These are phyloP conservation scores for Hirundichthys speculiger DNA, from an alignment of 2,113 vertebrate species.

Conservation along the genomic window DNA sequence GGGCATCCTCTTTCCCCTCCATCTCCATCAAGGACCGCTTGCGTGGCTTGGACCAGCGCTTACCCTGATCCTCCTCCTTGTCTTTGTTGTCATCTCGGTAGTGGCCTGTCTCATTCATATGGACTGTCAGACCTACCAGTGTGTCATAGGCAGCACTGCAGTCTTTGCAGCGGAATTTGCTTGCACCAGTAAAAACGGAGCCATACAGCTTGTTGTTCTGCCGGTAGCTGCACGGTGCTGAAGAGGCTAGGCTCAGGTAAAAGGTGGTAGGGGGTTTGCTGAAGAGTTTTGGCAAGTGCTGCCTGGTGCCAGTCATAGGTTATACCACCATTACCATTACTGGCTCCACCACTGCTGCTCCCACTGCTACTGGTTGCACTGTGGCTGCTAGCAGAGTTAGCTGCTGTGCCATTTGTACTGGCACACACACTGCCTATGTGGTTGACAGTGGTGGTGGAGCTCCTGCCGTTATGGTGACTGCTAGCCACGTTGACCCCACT, in stretches of 20 bases:
- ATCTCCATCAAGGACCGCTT: constrained; percentile 99
- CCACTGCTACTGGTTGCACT: constrained; percentile 79
- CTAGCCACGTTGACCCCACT: constrained; percentile 67
- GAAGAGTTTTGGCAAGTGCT: constrained; percentile 96
- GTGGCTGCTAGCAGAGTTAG: constrained; percentile 72
- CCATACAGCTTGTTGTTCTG: constrained; percentile 98
- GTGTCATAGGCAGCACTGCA: constrained; percentile 98
- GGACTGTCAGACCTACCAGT: constrained; percentile 95
- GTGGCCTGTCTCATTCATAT: constrained; percentile 99
- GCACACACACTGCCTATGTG: constrained; percentile 72
- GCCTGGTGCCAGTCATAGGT: constrained; percentile 99
- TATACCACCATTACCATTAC: constrained; percentile 81
- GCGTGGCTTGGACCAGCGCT: constrained; percentile 96
- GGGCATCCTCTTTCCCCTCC: constrained; percentile 99
- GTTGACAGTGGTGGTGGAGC: constrained; percentile 77
- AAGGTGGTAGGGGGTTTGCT: constrained; percentile 95
- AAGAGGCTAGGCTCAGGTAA: constrained; percentile 98
- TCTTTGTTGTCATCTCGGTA: constrained; percentile 98
- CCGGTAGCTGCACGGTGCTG: constrained; percentile 98
- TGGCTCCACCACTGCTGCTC: constrained; percentile 68
- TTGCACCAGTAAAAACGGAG: constrained; percentile 97
- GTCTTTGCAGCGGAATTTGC: constrained; percentile 99
- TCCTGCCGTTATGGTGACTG: constrained; percentile 81
- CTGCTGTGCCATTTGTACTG: constrained; percentile 74
- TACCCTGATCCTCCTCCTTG: constrained; percentile 93